Base-by-base conservation (phyloP, 2,113 vertebrate species). In the Candoia aspera region DNA sequence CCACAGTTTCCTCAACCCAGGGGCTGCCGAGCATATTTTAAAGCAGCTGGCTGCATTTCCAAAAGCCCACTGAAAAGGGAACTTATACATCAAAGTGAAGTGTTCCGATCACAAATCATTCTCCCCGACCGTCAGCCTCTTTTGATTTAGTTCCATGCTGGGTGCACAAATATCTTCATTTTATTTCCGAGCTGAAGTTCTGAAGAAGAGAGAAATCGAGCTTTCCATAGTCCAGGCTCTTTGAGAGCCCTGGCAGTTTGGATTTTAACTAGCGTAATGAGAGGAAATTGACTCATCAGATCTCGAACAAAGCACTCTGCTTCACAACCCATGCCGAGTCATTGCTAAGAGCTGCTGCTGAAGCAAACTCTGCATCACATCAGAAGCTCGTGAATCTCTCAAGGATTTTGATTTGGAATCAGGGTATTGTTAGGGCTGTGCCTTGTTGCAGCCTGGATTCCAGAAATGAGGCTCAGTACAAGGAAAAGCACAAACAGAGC, bases 51-150 rank as follows among this genome's bases (percentile, higher is more conserved):
- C 13, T 13, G 84, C 42, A 29, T 83, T 93, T 95, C 94, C 2
- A 3, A 90, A 95, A 96, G 88, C 57, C 58, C 90, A 68, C 86
- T 93, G 90, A 73, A 86, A 94, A 88, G 91, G 91, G 93, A 95
- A 96, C 96, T 95, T 90, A 89, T 93, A 93, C 0, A 1, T 91
- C 95, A 95, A 95, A 90, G 92, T 95, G 91, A 96, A 95, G 93
- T 33, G 93, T 93, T 94, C 88, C 73, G 49, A 89, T 85, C 1
- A 0, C 93, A 95, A 96, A 97, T 96, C 94, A 94, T 85, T 60
- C 1, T 0, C 49, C 90, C 91, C 87, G 86, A 93, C 88, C 1
- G 0, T 91, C 96, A 95, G 89, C 92, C 87, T 88, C 86, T 4
- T 93, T 88, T 94, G 93, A 96, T 92, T 87, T 92, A 94, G 95